phyloP scores from a whole-genome alignment of 2,888 invertebrate species.

The Uloborus plumipes region DNA sequence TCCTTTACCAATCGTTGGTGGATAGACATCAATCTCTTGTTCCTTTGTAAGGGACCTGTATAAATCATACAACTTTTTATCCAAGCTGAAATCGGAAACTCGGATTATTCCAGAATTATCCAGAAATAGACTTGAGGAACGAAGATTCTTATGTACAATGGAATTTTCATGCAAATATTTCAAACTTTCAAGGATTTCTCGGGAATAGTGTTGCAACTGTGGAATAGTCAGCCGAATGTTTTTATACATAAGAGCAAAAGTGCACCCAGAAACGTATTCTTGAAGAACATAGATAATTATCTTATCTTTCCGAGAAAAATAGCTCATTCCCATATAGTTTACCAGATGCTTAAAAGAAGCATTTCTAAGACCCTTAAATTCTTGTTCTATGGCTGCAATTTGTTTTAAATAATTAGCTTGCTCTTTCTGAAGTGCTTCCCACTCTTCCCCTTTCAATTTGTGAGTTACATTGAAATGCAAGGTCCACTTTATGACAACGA shows the following conservation, averaged over 20 bases:
- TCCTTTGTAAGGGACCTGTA: constrained; percentile 44
- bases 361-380: constrained; percentile 80
- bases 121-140: constrained; percentile 72
- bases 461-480: constrained; percentile 69
- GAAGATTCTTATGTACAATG: constrained; percentile 86
- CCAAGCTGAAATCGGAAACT: constrained; percentile 80
- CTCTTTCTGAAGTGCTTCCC: constrained; percentile 68
- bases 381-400: constrained; percentile 81
- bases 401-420: constrained; percentile 70
- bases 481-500: constrained; percentile 84
- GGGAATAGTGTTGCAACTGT: constrained; percentile 78
- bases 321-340: constrained; percentile 82
- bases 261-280: constrained; percentile 73
- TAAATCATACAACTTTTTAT: constrained; percentile 74
- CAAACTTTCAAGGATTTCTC: constrained; percentile 82
- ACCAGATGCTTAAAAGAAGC: constrained; percentile 81
- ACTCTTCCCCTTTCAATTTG: constrained; percentile 67
- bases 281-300: constrained; percentile 75
- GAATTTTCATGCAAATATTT: constrained; percentile 85
- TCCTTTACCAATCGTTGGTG: constrained; percentile 73
- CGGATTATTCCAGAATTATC: constrained; percentile 74
- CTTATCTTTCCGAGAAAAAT: constrained; percentile 76
- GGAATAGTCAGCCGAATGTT: constrained; percentile 75
- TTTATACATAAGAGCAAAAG: constrained; percentile 74
- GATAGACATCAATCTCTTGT: constrained; percentile 68